These are phyloP conservation scores for Artibeus lituratus DNA, from an alignment of 2,797 vertebrate genomes.

Conservation along the genomic window DNA sequence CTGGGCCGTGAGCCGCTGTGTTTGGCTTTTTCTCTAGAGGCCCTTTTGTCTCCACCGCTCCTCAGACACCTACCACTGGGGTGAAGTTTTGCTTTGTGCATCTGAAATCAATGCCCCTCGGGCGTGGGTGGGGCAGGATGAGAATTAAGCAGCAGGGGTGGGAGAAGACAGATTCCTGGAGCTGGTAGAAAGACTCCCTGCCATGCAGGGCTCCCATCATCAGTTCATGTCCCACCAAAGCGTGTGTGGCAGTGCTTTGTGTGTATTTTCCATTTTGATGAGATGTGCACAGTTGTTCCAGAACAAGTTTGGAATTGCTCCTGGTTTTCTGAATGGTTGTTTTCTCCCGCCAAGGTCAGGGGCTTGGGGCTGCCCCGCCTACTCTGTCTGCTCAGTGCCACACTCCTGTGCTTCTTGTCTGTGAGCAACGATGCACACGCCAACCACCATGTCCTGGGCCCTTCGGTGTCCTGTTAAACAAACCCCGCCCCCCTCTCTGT, in stretches of 20 bases:
- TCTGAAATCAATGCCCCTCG: constrained; percentile 25
- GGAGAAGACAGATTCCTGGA: neutral
- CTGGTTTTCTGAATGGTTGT: neutral
- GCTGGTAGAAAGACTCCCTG: neutral
- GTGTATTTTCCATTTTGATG: neutral
- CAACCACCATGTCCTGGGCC: neutral
- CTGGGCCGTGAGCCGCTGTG: neutral
- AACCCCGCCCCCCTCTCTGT: neutral
- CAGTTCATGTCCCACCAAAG: neutral
- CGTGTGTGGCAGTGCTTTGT: neutral
- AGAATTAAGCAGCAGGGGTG: neutral
- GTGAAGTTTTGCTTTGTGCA: neutral
- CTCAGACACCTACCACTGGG: neutral
- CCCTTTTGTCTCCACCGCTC: neutral
- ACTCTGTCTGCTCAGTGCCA: rapidly evolving
- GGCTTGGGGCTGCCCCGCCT: neutral
- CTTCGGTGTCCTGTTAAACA: neutral
- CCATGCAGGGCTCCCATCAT: rapidly evolving
- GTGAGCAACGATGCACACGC: neutral
- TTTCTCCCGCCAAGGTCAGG: neutral
- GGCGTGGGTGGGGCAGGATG: neutral
- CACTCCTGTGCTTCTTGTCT: rapidly evolving
- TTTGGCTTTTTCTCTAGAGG: neutral
- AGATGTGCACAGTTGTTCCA: neutral
- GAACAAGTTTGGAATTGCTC: neutral